Base-by-base conservation (phyloP, 2,888 invertebrate species). In the Pyrrhosoma nymphula region DNA sequence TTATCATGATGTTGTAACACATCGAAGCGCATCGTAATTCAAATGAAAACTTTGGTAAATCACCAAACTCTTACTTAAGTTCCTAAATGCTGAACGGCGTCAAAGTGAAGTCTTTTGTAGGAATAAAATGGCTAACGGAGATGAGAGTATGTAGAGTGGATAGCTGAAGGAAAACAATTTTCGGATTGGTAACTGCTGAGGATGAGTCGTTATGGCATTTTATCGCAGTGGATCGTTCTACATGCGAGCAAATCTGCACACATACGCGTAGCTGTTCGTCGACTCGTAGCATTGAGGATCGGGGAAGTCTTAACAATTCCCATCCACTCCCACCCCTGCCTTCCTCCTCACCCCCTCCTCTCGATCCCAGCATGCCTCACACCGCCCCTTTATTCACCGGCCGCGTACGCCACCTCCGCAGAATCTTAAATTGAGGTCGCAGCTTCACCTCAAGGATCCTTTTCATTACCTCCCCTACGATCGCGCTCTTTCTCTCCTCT, bases 401-500 rank as follows among this genome's bases (percentile, higher is more conserved):
- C 69, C 39, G 47, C 93, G 69, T 75, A 75, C 93, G 35, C 93
- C 93, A 69, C 93, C 93, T 93, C 69, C 93, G 93, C 93, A 93
- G 93, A 93, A 69, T 93, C 69, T 93, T 75, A 93, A 0, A 93
- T 47, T 93, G 69, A 93, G 69, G 93, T 69, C 69, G 47, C 93
- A 47, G 47, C 69, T 69, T 69, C 35, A 63, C 69, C 69, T 69
- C 93, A 93, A 93, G 47, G 63, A 63, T 47, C 93, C 69, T 69
- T 69, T 75, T 47, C 93, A 26, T 56, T 56, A 0, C 47, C 89
- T n/a, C 26, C n/a, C 55, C 89, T 26, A 55, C 55, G 12, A 26
- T 16, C 89, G 26, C n/a, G 18, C 55, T 26, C 56, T n/a, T 55
- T n/a, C 55, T 55, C 47, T 26, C 89, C 18, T 10, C 20, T 16